These are phyloP conservation scores for Xylota segnis DNA, from an alignment of 2,888 invertebrate species.

Conservation along the genomic window DNA sequence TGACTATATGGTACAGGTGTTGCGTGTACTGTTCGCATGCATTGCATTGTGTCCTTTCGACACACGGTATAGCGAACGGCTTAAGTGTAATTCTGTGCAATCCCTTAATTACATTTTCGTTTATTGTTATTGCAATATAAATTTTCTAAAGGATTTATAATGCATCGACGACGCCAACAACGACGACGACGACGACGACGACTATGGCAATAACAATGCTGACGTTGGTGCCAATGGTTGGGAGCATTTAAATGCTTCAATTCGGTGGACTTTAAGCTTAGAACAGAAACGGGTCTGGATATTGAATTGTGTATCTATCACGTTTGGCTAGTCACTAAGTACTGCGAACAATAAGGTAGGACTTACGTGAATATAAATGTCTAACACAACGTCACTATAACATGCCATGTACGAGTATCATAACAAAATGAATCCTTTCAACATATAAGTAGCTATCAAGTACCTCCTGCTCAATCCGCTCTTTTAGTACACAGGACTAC, in stretches of 20 bases:
- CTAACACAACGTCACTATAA: too few species aligned
- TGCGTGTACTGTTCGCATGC: constrained; percentile 13
- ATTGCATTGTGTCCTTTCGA: constrained; percentile 29
- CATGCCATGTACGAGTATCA: too few species aligned
- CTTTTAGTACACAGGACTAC: too few species aligned
- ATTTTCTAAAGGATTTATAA: constrained; percentile 48
- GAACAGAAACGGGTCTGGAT: too few species aligned
- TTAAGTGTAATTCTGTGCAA: constrained; percentile 59
- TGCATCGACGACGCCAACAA: constrained; percentile 3
- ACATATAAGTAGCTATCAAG: too few species aligned
- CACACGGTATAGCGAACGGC: constrained; percentile 13
- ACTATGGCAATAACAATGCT: background rate
- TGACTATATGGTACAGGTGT: constrained; percentile 36
- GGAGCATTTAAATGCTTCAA: background rate
- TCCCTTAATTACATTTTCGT: constrained; percentile 65
- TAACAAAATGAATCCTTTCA: too few species aligned
- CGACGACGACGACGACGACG: constrained; percentile 7
- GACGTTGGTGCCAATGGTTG: background rate
- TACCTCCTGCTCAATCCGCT: too few species aligned
- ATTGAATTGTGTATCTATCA: background rate
- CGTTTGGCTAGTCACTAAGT: too few species aligned
- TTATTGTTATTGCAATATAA: constrained; percentile 53
- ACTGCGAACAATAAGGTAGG: too few species aligned
- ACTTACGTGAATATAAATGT: too few species aligned
- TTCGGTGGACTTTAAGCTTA: background rate